Base-by-base conservation (phyloP, 1,140 invertebrate species). In the Mamestra configurata region DNA sequence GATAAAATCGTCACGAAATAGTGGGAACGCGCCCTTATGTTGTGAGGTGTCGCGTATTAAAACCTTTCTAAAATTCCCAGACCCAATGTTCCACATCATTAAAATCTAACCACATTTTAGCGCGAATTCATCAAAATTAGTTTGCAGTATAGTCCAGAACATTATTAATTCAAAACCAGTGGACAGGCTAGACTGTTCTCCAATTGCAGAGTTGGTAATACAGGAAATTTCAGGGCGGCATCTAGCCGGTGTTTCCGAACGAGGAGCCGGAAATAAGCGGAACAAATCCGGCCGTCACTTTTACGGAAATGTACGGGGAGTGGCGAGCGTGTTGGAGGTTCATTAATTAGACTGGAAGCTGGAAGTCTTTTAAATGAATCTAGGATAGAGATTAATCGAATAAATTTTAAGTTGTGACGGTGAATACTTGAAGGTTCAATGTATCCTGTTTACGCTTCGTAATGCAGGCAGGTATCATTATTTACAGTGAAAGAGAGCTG, bases 241-340 rank as follows among this genome's bases (percentile, higher is more conserved):
- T 59, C 70, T 49, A 77, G 71, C 46, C 53, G 46, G 49, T 20
- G 18, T 70, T 82, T 79, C 61, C 81, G 77, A 72, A 73, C 20
- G 22, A 10, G 0, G 35, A 11, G 57, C 43, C 71, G 70, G 79
- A 79, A 79, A 70, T 77, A 77, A 64, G 55, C 71, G 80, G 71
- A 82, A 82, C 77, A 76, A 78, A 81, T 73, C 80, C 70, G 57
- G 68, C 53, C 64, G 53, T 77, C 73, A 71, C 64, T 71, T 77
- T 49, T 15, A 57, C 18, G 53, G 53, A 71, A 43, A 49, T 13
- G 49, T 53, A 18, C 46, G 49, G 51, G 43, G 7, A 53, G 27
- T 35, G 51, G 18, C 70, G n/a, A 53, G 49, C 27, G 4, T 7
- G 27, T 15, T 49, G 10, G 20, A n/a, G 20, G 10, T 24, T 49